phyloP scores from a whole-genome alignment of 2,113 vertebrate genomes.

The Gasterosteus nipponicus region DNA sequence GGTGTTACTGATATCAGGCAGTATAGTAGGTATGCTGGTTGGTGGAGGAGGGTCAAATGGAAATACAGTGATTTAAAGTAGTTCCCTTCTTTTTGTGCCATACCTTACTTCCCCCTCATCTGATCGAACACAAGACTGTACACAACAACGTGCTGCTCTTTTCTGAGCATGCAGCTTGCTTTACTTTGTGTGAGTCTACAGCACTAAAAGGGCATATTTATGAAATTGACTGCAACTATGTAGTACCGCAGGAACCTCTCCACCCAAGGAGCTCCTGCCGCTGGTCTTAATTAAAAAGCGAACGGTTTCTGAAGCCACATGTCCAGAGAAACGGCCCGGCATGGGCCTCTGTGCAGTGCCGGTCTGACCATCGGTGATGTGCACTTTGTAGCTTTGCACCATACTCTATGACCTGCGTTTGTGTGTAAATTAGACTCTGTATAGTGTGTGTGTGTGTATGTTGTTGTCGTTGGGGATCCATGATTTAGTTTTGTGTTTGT shows the following conservation, averaged over 20 bases:
- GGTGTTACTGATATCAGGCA: background rate
- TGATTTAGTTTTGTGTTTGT: slow-evolving; percentile 2
- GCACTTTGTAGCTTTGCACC: background rate
- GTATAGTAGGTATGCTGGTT: background rate
- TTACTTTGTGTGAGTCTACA: background rate
- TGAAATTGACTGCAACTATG: background rate
- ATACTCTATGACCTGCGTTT: background rate
- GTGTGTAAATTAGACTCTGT: background rate
- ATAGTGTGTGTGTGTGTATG: slow-evolving; percentile 8
- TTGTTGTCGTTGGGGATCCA: background rate
- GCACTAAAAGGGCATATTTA: background rate
- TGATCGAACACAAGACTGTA: background rate
- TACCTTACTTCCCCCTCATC: background rate
- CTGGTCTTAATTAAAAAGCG: background rate
- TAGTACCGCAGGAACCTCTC: background rate
- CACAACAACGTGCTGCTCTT: background rate
- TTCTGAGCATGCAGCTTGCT: background rate
- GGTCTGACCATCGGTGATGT: slow-evolving; percentile 3
- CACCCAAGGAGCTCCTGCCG: background rate
- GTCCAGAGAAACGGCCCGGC: background rate
- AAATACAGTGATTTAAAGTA: background rate
- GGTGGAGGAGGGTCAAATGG: no score
- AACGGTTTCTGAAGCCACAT: background rate
- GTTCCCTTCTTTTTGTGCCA: background rate
- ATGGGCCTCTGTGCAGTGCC: background rate